phyloP scores from a whole-genome alignment of 1,140 invertebrate species.

The Anoplolepis gracilipes region DNA sequence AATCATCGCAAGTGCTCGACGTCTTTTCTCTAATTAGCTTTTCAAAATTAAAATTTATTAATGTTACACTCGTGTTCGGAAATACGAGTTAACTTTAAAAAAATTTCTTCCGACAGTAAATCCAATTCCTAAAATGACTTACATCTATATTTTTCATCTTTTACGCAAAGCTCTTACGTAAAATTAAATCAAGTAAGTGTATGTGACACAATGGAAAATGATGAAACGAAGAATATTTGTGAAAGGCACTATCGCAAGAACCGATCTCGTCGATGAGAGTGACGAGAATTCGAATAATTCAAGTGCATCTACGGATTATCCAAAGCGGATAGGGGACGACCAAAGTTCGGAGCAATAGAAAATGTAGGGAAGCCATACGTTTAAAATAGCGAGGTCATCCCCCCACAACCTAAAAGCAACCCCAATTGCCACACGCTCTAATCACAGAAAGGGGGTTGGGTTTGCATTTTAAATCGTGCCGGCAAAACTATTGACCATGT shows the following conservation, averaged over 20 bases:
- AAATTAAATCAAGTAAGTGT: conserved; percentile 8
- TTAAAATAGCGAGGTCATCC: conserved; percentile 82
- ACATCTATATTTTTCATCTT: not conserved
- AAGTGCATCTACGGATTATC: conserved; percentile 78
- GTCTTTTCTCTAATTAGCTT: conserved; percentile 57
- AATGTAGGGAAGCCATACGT: conserved; percentile 75
- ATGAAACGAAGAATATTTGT: conserved; percentile 60
- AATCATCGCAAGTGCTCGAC: conserved; percentile 82
- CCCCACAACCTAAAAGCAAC: conserved; percentile 72
- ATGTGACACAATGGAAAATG: not conserved
- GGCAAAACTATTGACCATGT: conserved; percentile 32
- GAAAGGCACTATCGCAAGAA: conserved; percentile 71
- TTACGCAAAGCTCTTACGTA: not conserved
- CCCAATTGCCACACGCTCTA: conserved; percentile 81
- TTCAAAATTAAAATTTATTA: conserved; percentile 78
- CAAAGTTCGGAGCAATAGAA: conserved; percentile 54
- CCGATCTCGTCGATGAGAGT: conserved; percentile 73
- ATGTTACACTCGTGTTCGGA: conserved; percentile 13
- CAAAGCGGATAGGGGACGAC: conserved; percentile 72
- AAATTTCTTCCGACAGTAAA: not conserved
- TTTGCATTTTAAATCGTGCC: conserved; percentile 77
- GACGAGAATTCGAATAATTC: conserved; percentile 64
- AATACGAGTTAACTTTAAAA: not conserved
- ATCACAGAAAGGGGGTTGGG: conserved; percentile 83
- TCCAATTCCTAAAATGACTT: not conserved